These are phyloP conservation scores for Galerucella pusilla DNA, from an alignment of 2,888 invertebrate species.

Conservation along the genomic window DNA sequence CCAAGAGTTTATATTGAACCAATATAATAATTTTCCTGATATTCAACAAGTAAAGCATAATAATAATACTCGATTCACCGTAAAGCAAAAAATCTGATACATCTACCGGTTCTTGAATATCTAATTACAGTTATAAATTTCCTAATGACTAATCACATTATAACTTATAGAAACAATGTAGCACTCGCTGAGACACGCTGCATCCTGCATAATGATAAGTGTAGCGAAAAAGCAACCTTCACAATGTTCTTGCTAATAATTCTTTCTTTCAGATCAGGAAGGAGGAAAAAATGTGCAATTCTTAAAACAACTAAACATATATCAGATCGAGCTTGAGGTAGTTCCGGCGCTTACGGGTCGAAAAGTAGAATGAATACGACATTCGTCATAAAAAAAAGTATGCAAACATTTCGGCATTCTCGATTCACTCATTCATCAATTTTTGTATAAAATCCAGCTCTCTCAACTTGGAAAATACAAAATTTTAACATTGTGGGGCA, in stretches of 20 bases:
- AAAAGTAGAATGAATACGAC: background rate
- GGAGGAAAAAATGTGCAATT: slow-evolving; percentile 28
- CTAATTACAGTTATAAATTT: slow-evolving; percentile 21
- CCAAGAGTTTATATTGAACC: no score
- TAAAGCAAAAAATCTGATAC: slow-evolving; percentile 6
- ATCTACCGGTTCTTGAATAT: slow-evolving; percentile 17
- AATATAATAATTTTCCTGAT: no score
- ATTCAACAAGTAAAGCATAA: background rate
- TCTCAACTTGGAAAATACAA: no score
- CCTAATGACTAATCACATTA: slow-evolving; percentile 26
- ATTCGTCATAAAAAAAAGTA: no score
- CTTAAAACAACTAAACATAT: slow-evolving; percentile 28
- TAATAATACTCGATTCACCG: background rate
- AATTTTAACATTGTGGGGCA: no score
- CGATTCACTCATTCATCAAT: no score
- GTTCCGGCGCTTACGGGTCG: background rate
- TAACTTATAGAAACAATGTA: slow-evolving; percentile 21
- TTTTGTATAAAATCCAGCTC: no score
- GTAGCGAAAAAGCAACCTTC: slow-evolving; percentile 21
- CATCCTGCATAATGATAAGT: slow-evolving; percentile 21
- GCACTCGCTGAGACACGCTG: slow-evolving; percentile 5
- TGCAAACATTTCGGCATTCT: no score
- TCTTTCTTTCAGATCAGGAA: slow-evolving; percentile 27
- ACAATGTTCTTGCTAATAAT: slow-evolving; percentile 23
- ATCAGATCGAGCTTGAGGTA: slow-evolving; percentile 1